Evolutionary conservation across 2,113 vertebrate genomes (phyloP), one percentile per base, ranked within the genome.

Genomic region (Lycaon pictus): DNA sequence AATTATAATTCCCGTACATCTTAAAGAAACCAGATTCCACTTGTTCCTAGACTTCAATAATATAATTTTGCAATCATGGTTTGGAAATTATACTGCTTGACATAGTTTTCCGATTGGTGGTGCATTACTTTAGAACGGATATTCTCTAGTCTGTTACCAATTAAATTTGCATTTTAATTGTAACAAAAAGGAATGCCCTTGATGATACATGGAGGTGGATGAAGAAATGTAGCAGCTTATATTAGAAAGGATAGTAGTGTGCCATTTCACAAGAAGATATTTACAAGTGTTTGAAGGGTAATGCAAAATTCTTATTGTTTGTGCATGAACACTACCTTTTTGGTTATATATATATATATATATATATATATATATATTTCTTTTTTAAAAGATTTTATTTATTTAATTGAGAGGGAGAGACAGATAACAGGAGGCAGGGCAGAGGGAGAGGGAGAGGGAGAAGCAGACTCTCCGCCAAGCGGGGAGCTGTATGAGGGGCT

Each of bases 111-210:
- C 63, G 96, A 71, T 63, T 62, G 92, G 43, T 93, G 86, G 93
- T 87, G 1, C 23, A 79, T 72, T 35, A 88, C 81, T 95, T 97
- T 88, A 97, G 35, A 91, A 82, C 83, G 9, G 84, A 92, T 93
- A 97, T 96, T 3, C 72, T 97, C 84, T 8, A 79, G 11, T 86
- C 25, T 97, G 93, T 74, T 96, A 11, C 81, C 91, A 96, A 90
- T 82, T 67, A 79, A 86, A 90, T 65, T 96, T 97, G 81, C 86
- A 97, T 96, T 96, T 97, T 96, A 95, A 97, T 90, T 97, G 79
- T 81, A 92, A 65, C 43, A 53, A 91, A 93, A 95, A 58, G 56
- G 35, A 86, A 90, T 94, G 23, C 37, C 58, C 29, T 87, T 85
- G 84, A 90, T 95, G 53, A 92, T 94, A 96, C 62, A 63, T 37